Percentiles rank a stretch among this genome's conserved stretches.
Conservation (phyloP, 64 coral and sea anemone genomes). For the Actinia equina region DNA sequence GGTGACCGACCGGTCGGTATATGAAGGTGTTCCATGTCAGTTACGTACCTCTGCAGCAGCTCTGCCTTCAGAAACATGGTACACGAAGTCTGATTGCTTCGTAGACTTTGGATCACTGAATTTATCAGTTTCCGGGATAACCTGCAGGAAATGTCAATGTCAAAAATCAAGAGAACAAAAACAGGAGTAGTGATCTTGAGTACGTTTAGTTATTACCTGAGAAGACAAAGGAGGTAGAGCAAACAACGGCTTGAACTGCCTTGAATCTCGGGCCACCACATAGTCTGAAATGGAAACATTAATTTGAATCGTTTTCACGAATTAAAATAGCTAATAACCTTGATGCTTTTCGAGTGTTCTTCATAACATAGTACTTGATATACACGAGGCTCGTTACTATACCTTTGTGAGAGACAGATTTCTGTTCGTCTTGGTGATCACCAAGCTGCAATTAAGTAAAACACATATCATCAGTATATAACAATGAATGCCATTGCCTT, state of each 20-base stretch:
- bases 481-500: not conserved
- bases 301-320: too few species aligned
- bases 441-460: conserved; percentile 51
- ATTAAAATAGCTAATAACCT: too few species aligned
- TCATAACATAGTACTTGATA: too few species aligned
- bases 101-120: conserved; percentile 33
- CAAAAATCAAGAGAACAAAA: not conserved
- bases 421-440: conserved; percentile 34
- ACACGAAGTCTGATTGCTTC: conserved; percentile 65
- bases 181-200: not conserved
- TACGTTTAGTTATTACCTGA: conserved; percentile 34
- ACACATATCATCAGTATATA: not conserved
- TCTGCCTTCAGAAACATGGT: conserved; percentile 37
- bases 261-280: conserved; percentile 35
- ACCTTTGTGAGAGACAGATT: conserved; percentile 70
- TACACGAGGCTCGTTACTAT: not conserved
- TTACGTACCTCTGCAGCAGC: conserved; percentile 26
- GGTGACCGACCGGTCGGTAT: too few species aligned
- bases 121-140: conserved; percentile 50
- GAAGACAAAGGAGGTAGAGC: conserved; percentile 76
- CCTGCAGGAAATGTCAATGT: conserved; percentile 9
- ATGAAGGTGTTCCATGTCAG: not conserved
- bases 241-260: conserved; percentile 49
- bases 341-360: too few species aligned
- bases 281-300: conserved; percentile 34